Percentiles rank a stretch among this genome's conserved stretches.
Evolutionary conservation across 2,797 vertebrate species (phyloP).

Genomic region (Microtus agrestis): DNA sequence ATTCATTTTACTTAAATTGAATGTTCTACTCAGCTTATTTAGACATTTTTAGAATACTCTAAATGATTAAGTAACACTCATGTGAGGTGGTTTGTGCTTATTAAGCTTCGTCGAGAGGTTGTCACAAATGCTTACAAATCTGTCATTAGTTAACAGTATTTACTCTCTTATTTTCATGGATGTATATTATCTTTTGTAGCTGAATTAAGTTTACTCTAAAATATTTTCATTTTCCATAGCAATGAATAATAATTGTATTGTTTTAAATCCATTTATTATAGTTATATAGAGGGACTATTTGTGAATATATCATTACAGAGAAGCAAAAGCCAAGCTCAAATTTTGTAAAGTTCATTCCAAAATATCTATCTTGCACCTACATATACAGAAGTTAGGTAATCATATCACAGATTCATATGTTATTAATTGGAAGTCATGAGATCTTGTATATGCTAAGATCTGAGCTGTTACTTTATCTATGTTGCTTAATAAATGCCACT

Average conservation of each 20-base stretch:
- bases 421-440: background rate
- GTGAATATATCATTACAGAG: slow-evolving; percentile 6
- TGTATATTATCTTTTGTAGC: background rate
- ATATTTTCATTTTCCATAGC: background rate
- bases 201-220: slow-evolving; percentile 17
- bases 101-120: background rate
- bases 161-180: background rate
- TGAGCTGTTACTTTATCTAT: slow-evolving; percentile 11
- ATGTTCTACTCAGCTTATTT: background rate
- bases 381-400: background rate
- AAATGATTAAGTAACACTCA: background rate
- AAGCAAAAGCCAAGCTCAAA: background rate
- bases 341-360: background rate
- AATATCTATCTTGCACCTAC: background rate
- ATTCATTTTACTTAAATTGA: background rate
- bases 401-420: background rate
- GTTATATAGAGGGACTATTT: background rate
- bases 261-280: background rate
- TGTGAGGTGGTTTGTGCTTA: background rate
- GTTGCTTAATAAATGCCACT: background rate
- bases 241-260: background rate
- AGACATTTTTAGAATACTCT: background rate
- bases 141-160: background rate
- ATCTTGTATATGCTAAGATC: background rate
- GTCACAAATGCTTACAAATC: background rate